phyloP scores from a whole-genome alignment of 2,888 invertebrate genomes.

The Biston betularia region DNA sequence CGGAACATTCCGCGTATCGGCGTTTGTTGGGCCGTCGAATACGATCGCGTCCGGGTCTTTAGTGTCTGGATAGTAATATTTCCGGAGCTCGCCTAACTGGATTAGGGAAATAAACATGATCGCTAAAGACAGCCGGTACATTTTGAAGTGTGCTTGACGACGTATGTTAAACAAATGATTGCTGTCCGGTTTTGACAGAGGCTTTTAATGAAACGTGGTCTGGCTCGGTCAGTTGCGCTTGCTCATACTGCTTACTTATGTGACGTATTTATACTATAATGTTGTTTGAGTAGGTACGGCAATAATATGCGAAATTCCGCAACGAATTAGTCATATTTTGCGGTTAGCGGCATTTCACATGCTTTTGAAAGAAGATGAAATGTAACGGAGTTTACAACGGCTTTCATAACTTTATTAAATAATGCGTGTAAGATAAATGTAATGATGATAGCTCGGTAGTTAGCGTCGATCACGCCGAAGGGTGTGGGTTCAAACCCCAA shows the following conservation, averaged over 20 bases:
- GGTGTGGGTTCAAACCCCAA: too few relatives aligned
- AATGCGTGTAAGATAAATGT: neutral
- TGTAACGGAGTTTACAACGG: conserved; percentile 7
- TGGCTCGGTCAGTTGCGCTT: conserved; percentile 6
- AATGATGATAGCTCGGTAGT: too few relatives aligned
- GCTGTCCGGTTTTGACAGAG: conserved; percentile 33
- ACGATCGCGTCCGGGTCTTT: conserved; percentile 62
- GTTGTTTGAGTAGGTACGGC: conserved; percentile 8
- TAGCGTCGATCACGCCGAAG: too few relatives aligned
- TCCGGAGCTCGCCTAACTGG: conserved; percentile 38
- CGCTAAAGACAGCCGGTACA: conserved; percentile 29
- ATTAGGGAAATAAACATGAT: conserved; percentile 34
- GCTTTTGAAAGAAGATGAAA: conserved; percentile 10
- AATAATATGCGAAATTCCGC: conserved; percentile 28
- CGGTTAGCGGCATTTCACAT: conserved; percentile 26
- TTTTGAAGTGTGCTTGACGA: conserved; percentile 33
- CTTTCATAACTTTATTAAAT: neutral
- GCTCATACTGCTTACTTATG: neutral
- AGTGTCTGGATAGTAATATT: conserved; percentile 55
- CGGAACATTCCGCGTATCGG: conserved; percentile 40
- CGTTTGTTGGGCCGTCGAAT: conserved; percentile 69
- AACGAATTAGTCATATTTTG: conserved; percentile 30
- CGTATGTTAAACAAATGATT: conserved; percentile 40
- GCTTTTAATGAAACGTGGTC: conserved; percentile 32
- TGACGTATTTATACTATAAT: conserved; percentile 3